Base-by-base conservation (phyloP, 2,888 invertebrate species). In the Conus canariensis region DNA sequence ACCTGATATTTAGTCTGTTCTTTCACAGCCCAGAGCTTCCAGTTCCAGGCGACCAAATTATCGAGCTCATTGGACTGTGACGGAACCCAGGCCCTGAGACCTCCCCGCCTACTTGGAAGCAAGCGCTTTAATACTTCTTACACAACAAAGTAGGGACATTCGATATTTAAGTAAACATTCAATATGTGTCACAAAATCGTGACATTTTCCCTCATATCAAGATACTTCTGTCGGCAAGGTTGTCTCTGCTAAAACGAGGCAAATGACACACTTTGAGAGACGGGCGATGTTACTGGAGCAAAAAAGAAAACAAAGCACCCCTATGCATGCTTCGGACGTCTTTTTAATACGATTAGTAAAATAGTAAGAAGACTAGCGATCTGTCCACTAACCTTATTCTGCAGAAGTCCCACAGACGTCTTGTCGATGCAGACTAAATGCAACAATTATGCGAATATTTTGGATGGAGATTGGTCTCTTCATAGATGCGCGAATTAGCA, bases 181-280 rank as follows among this genome's bases (percentile, higher is more conserved):
- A 89, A 89, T 89, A 89, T 89, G 89, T 89, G 85, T 85, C 85
- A 89, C 89, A 89, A 89, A 89, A 85, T 67, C 89, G 67, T 89
- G 85, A 85, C 89, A 89, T 89, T 89, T 89, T 85, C 85, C 87
- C 70, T 89, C 85, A 70, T 89, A 64, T 82, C 88, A 77, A 77
- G 82, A 85, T 85, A 70, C 89, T 89, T 83, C 89, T 89, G 88
- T 89, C 88, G 90, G 80, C 90, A 91, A 91, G 91, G 90, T 90
- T 90, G 91, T 90, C 91, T 91, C 86, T 87, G 64, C 93, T 92
- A 94, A 91, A 94, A 91, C 94, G 94, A 94, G 94, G 93, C 94
- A 91, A 91, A 87, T 94, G 93, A 93, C 94, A 92, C 91, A 94
- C 91, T 93, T 93, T 89, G 77, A 14, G 70, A 85, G 85, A 74